Evolutionary conservation across 2,797 vertebrate species (phyloP).

Genomic region (Urocyon cinereoargenteus): DNA sequence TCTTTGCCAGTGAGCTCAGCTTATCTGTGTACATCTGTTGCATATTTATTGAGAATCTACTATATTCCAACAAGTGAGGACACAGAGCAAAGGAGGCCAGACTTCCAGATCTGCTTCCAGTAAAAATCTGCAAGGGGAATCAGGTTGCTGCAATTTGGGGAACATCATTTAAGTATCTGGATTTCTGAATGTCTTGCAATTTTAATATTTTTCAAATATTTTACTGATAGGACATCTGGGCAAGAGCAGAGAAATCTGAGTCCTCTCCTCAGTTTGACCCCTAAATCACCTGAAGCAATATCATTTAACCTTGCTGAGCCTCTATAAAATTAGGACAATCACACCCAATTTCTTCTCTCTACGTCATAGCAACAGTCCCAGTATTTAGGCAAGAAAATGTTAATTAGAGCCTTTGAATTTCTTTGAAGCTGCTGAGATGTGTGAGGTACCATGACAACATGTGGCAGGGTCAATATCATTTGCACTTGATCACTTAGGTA

Average conservation of each 20-base stretch:
- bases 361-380: background rate
- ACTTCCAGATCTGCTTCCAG: background rate
- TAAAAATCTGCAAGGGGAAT: background rate
- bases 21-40: background rate
- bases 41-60: background rate
- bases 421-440: slow-evolving; percentile 46
- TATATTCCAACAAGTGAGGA: background rate
- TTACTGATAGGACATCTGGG: background rate
- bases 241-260: background rate
- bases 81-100: background rate
- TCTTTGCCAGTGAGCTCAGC: background rate
- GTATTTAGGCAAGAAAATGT: slow-evolving; percentile 51
- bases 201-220: slow-evolving; percentile 46
- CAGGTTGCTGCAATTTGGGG: background rate
- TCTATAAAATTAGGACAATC: background rate
- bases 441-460: background rate
- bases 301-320: background rate
- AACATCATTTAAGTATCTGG: background rate
- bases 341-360: background rate
- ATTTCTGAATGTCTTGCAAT: background rate
- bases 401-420: slow-evolving; percentile 39
- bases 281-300: background rate
- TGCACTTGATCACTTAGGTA: background rate
- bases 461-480: slow-evolving; percentile 7
- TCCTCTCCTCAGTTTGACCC: background rate